Evolutionary conservation across 2,888 invertebrate genomes (phyloP).

Genomic region (Melipona bicolor): DNA sequence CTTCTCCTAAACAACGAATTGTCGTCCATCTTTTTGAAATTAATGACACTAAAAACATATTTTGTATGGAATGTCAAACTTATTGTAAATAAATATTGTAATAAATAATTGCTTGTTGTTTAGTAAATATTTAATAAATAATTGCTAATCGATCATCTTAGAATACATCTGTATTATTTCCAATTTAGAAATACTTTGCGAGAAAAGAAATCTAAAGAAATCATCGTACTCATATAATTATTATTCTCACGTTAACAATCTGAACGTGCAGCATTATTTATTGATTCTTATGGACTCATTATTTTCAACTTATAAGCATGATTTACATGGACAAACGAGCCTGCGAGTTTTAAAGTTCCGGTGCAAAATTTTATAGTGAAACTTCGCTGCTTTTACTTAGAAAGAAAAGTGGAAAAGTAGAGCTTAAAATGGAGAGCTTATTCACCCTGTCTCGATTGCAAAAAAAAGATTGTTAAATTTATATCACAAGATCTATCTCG

Average conservation of each 20-base stretch:
- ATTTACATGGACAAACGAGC: conserved; percentile 27
- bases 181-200: not conserved
- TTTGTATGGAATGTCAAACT: too few species aligned
- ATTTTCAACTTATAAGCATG: conserved; percentile 21
- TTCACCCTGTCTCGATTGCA: not conserved
- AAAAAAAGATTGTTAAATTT: conserved; percentile 7
- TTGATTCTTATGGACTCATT: conserved; percentile 17
- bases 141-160: not conserved
- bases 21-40: too few species aligned
- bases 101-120: not conserved
- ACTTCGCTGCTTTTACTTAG: conserved; percentile 27
- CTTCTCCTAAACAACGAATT: too few species aligned
- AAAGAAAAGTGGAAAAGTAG: not conserved
- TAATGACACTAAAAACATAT: too few species aligned
- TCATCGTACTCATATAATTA: not conserved
- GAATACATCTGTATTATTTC: not conserved
- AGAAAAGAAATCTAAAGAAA: not conserved
- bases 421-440: conserved; percentile 19
- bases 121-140: not conserved
- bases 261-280: not conserved
- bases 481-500: not conserved
- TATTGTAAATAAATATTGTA: too few species aligned
- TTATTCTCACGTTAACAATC: conserved; percentile 1
- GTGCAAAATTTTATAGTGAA: conserved; percentile 33
- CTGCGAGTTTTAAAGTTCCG: conserved; percentile 17